Evolutionary conservation across 2,888 invertebrate species (phyloP).

Genomic region (Tipula lateralis): DNA sequence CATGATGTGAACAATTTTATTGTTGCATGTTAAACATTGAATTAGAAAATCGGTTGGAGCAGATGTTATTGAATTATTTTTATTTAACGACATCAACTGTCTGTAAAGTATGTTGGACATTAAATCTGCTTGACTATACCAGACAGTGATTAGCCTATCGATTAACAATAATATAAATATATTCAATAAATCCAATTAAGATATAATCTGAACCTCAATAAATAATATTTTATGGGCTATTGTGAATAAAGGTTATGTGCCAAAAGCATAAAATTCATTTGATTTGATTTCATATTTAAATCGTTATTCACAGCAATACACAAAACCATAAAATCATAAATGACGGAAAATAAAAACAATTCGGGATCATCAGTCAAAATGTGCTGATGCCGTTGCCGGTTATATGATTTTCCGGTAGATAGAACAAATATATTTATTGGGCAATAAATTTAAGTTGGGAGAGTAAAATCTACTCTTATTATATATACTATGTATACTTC

Average conservation of each 20-base stretch:
- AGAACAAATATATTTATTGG: not conserved
- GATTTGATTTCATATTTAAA: not conserved
- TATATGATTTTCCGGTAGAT: not conserved
- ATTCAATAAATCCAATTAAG: not conserved
- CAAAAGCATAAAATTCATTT: not conserved
- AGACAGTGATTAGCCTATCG: not conserved
- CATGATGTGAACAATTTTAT: not conserved
- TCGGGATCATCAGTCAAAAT: not conserved
- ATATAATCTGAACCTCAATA: not conserved
- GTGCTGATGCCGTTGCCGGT: not conserved
- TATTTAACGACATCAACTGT: not conserved
- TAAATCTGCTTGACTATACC: no score
- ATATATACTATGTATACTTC: not conserved
- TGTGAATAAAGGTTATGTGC: not conserved
- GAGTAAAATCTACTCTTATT: not conserved
- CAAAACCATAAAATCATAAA: not conserved
- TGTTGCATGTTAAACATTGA: not conserved
- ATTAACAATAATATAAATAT: not conserved
- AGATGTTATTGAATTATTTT: not conserved
- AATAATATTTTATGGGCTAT: not conserved
- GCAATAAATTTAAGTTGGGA: not conserved
- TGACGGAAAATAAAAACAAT: not conserved
- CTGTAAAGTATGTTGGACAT: no score
- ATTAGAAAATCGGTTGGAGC: not conserved
- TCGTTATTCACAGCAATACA: not conserved